These are phyloP conservation scores for Prionailurus viverrinus DNA, from an alignment of 2,113 vertebrate genomes.

Conservation along the genomic window DNA sequence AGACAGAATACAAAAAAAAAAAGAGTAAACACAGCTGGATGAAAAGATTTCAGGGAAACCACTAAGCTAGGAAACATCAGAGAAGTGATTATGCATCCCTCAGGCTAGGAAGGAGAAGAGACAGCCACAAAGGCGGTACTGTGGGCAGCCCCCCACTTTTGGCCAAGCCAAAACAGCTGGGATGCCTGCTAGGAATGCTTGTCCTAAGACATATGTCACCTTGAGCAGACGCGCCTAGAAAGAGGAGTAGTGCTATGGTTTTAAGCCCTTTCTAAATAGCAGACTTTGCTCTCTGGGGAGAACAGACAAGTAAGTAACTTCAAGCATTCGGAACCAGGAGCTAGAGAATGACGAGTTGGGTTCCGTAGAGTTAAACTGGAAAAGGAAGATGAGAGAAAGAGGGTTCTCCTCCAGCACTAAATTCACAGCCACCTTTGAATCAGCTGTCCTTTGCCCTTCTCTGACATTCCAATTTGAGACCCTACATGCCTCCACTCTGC, in stretches of 20 bases:
- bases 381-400: neutral
- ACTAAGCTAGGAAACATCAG: conserved; percentile 44
- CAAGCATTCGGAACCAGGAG: neutral
- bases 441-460: conserved; percentile 71
- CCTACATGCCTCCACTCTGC: conserved; percentile 60
- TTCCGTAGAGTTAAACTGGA: neutral
- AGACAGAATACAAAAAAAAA: conserved; percentile 85
- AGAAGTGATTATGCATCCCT: conserved; percentile 54
- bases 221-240: conserved; percentile 12
- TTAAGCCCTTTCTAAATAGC: conserved; percentile 23
- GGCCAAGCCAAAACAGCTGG: neutral
- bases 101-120: conserved; percentile 31
- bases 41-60: conserved; percentile 81
- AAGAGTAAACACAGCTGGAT: conserved; percentile 89
- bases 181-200: neutral
- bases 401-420: neutral
- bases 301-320: neutral
- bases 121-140: neutral
- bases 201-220: conserved; percentile 11
- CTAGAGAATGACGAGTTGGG: neutral
- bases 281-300: conserved; percentile 2
- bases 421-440: neutral
- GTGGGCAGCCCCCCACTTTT: neutral
- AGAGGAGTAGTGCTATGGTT: neutral
- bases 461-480: conserved; percentile 82